Percentiles rank a stretch among this genome's conserved stretches.
These are phyloP conservation scores for Talpa occidentalis DNA, from an alignment of 2,113 vertebrate species.

Conservation along the genomic window DNA sequence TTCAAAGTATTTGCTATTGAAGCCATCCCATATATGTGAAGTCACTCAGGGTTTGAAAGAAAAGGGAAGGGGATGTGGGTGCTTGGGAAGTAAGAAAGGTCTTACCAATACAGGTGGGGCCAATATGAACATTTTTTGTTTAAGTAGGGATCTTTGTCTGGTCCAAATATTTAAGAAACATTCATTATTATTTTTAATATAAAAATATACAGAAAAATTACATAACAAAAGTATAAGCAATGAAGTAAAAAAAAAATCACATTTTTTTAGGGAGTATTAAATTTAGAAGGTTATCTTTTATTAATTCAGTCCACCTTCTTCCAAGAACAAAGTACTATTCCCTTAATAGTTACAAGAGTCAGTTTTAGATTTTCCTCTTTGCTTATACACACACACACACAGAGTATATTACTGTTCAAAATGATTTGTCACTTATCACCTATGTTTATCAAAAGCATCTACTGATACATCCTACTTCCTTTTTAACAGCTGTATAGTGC, in stretches of 20 bases:
- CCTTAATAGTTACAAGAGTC: neutral
- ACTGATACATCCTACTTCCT: neutral
- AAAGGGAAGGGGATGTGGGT: neutral
- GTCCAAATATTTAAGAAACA: neutral
- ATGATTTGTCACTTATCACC: neutral
- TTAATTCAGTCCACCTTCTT: neutral
- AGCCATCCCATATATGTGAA: neutral
- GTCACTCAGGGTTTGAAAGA: neutral
- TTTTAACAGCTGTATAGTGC: neutral
- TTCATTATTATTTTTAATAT: neutral
- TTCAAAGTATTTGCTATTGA: neutral
- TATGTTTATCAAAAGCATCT: neutral
- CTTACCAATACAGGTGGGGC: neutral
- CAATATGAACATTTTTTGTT: neutral
- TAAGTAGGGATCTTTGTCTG: neutral
- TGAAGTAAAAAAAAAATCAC: neutral
- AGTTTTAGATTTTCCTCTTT: neutral
- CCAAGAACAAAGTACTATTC: neutral
- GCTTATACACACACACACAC: neutral
- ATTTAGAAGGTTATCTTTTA: neutral
- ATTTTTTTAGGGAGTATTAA: neutral
- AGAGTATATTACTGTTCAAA: neutral
- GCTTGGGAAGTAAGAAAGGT: neutral
- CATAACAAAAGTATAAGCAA: neutral
- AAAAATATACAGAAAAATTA: neutral